Evolutionary conservation across 2,113 vertebrate species (phyloP).

Genomic region (Sitta europaea): DNA sequence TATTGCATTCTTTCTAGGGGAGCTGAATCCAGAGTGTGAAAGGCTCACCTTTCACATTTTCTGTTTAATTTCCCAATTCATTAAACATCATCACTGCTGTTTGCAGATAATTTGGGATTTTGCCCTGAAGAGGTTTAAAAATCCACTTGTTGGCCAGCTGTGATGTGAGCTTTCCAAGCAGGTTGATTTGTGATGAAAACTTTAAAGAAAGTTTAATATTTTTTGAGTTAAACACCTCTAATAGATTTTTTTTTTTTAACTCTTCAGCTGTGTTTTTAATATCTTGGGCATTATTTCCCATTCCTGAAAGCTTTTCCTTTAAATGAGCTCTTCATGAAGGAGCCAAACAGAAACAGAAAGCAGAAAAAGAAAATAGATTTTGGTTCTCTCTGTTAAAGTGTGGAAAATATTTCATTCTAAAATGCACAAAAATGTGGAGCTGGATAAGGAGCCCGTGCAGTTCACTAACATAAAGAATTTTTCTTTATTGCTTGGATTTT

Average conservation of each 20-base stretch:
- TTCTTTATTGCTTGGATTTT: neutral
- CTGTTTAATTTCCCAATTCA: neutral
- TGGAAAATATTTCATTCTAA: neutral
- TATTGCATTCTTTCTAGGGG: accelerated
- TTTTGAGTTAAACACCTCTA: neutral
- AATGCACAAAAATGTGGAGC: neutral
- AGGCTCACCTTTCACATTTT: accelerated
- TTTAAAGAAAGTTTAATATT: neutral
- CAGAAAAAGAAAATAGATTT: neutral
- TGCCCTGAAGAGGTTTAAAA: neutral
- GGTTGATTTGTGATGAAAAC: neutral
- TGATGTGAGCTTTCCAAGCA: neutral
- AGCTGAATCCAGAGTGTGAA: neutral
- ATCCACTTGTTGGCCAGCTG: neutral
- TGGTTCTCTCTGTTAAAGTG: neutral
- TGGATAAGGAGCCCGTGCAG: neutral
- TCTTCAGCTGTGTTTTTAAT: neutral
- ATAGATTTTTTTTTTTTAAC: neutral
- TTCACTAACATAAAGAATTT: neutral
- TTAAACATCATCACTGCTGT: accelerated
- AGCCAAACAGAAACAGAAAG: neutral
- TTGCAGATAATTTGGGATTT: neutral
- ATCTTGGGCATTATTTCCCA: neutral
- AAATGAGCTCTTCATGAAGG: neutral
- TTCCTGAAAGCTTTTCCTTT: neutral